phyloP scores from a whole-genome alignment of 1,140 invertebrate genomes.

The Ectropis grisescens region DNA sequence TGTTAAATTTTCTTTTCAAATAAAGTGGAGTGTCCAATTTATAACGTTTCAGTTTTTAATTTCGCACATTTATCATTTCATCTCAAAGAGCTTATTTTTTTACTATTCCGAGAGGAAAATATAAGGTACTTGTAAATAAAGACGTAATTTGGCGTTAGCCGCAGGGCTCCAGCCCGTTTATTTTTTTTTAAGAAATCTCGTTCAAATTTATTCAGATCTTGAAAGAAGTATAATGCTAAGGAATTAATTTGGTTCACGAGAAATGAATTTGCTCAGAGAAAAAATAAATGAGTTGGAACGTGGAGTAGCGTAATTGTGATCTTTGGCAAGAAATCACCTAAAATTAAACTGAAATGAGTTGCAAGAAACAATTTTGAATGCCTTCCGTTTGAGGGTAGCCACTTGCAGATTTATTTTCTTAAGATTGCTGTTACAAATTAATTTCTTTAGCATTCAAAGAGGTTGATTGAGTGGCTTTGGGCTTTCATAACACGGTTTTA shows the following conservation, averaged over 20 bases:
- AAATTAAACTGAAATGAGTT: no score
- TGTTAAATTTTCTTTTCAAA: no score
- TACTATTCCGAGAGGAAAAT: conserved; percentile 25
- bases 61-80: not conserved
- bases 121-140: conserved; percentile 56
- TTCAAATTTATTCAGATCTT: conserved; percentile 60
- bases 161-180: conserved; percentile 42
- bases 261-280: conserved; percentile 44
- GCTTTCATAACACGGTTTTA: no score
- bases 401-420: no score
- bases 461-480: no score
- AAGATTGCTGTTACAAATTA: no score
- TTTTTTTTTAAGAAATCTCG: conserved; percentile 64
- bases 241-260: conserved; percentile 63
- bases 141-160: conserved; percentile 60
- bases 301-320: conserved; percentile 58
- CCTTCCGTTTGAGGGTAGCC: no score
- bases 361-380: no score
- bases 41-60: no score
- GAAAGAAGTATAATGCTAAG: conserved; percentile 59
- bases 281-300: conserved; percentile 62
- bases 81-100: conserved; percentile 2
- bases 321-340: no score
- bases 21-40: no score
- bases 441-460: no score